Evolutionary conservation across 2,888 invertebrate species (phyloP).

Genomic region (Toxonevra muliebris): DNA sequence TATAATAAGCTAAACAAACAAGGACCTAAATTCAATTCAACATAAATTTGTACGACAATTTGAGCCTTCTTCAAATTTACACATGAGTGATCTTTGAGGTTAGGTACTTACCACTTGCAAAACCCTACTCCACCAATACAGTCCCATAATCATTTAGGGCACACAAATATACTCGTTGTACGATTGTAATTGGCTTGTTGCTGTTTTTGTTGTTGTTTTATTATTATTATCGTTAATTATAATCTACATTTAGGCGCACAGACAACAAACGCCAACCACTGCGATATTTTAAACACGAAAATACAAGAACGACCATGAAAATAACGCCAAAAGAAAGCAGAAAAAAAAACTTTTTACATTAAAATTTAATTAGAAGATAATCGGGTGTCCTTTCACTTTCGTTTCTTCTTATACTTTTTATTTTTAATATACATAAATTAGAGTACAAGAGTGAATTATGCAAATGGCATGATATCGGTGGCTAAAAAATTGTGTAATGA

Average conservation of each 20-base stretch:
- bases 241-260: constrained; percentile 29
- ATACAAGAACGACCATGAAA: no score
- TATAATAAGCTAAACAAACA: no score
- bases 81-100: constrained; percentile 20
- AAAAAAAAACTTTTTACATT: constrained; percentile 47
- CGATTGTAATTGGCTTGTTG: constrained; percentile 19
- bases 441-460: no score
- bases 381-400: constrained; percentile 20
- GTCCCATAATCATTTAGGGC: neutral
- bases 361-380: constrained; percentile 54
- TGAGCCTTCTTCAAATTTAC: constrained; percentile 20
- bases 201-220: neutral
- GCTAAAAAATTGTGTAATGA: no score
- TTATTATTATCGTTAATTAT: constrained; percentile 27
- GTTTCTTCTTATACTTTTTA: no score
- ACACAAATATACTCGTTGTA: neutral
- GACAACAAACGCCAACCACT: constrained; percentile 8
- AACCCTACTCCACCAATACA: neutral
- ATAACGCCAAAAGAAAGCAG: constrained; percentile 19
- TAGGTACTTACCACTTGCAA: neutral
- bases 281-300: constrained; percentile 12
- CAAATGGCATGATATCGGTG: no score
- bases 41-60: neutral
- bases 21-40: no score
- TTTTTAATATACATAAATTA: no score